Base-by-base conservation (phyloP, 2,888 invertebrate genomes). In the Lithophane semibrunnea region DNA sequence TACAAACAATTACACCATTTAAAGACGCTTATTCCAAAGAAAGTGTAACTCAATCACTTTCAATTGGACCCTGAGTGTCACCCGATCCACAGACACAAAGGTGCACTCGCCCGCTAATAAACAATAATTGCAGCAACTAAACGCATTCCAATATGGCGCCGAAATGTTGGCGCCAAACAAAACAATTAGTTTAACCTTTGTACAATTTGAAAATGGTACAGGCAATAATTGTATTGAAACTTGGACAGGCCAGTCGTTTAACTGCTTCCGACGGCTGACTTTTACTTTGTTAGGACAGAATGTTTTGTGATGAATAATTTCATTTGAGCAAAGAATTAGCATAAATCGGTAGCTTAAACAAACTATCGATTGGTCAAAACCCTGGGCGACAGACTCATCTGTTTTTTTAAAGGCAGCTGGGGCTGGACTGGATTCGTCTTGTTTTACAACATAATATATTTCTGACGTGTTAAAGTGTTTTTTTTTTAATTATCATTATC, bases 31-130 rank as follows among this genome's bases (percentile, higher is more conserved):
- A 78, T 81, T 75, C 65, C 21, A 69, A 80, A 52, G 81, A 84
- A 87, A 89, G 87, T 89, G 89, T 83, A 88, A 87, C 73, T 74
- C 67, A 88, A 89, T 79, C 65, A 84, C 81, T 82, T 80, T 85
- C 79, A 79, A 83, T 82, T 84, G 67, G 71, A 24, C 18, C 58
- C 47, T 21, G 54, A 74, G 61, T 56, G 88, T 80, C 80, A 88
- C 77, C 79, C 66, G 84, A 88, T 88, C 82, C 70, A 79, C 79
- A 75, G 65, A 78, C 74, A 80, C 77, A 87, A 87, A 79, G 73
- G 79, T 77, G 76, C 79, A 87, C 60, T 85, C 85, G 79, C 44
- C 76, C 79, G 65, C 76, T 42, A 85, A 78, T 83, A 83, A 56
- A 85, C 85, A 73, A 84, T 87, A 88, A 88, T 88, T 87, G 84